phyloP scores from a whole-genome alignment of 2,888 invertebrate species.

The Subacronicta megacephala region DNA sequence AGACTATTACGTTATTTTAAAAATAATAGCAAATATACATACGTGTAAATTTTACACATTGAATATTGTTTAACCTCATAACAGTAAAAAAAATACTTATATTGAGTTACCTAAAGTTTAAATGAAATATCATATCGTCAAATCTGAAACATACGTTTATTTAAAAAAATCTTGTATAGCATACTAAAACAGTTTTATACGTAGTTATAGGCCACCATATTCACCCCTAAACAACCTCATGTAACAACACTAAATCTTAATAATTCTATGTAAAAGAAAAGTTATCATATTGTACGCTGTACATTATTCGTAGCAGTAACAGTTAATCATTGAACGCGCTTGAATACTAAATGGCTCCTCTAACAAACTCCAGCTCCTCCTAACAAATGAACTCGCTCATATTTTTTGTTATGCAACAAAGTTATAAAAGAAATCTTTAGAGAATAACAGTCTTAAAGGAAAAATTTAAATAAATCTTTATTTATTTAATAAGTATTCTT shows the following conservation, averaged over 20 bases:
- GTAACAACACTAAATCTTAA: constrained; percentile 29
- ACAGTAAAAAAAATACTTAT: too few species aligned
- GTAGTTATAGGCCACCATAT: background rate
- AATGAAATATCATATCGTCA: background rate
- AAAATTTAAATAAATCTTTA: constrained; percentile 2
- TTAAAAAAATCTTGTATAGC: background rate
- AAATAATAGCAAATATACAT: too few species aligned
- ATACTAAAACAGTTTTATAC: background rate
- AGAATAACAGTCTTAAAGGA: background rate
- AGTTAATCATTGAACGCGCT: constrained; percentile 39
- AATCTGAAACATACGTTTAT: background rate
- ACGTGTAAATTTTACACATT: too few species aligned
- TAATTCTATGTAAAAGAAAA: constrained; percentile 18
- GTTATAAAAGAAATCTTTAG: constrained; percentile 37
- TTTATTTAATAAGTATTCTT: background rate
- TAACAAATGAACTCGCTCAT: constrained; percentile 34
- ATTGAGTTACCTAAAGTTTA: background rate
- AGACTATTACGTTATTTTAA: too few species aligned
- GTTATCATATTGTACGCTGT: constrained; percentile 34
- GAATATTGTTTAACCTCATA: too few species aligned
- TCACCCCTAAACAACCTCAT: constrained; percentile 17
- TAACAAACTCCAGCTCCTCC: constrained; percentile 19
- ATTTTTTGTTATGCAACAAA: constrained; percentile 34
- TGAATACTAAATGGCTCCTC: constrained; percentile 18
- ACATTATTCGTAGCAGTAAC: constrained; percentile 11